Conservation (phyloP, 2,888 invertebrate genomes). For the Lamellibrachia columna region DNA sequence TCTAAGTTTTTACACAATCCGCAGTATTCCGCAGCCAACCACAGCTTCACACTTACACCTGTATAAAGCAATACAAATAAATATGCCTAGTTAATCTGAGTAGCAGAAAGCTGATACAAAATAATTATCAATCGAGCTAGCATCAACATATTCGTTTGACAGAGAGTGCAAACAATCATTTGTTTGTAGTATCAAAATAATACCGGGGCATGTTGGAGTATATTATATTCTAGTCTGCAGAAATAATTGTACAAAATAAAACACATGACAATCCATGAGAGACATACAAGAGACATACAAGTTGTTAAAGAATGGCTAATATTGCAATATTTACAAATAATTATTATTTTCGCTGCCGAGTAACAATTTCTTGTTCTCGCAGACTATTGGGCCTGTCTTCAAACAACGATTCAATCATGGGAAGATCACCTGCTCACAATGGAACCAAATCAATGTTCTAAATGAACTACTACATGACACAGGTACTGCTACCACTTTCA, state of each 20-base stretch:
- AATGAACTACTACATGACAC: background rate
- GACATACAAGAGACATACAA: background rate
- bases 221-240: background rate
- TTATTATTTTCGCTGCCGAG: background rate
- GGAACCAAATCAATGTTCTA: background rate
- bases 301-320: background rate
- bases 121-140: background rate
- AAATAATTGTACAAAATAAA: slow-evolving; percentile 3
- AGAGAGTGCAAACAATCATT: background rate
- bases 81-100: background rate
- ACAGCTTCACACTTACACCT: slow-evolving; percentile 17
- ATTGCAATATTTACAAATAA: background rate
- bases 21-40: slow-evolving; percentile 17
- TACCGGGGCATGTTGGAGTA: slow-evolving; percentile 21
- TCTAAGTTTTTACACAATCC: background rate
- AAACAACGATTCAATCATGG: background rate
- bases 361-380: background rate
- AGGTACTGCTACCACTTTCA: background rate
- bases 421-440: background rate
- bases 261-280: background rate
- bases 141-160: slow-evolving; percentile 20
- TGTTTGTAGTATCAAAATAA: slow-evolving; percentile 22
- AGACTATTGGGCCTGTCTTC: background rate
- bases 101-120: slow-evolving; percentile 19
- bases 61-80: slow-evolving; percentile 22